Percentiles rank a stretch among this genome's conserved stretches.
Conservation (phyloP, 2,797 vertebrate genomes). For the Peromyscus aztecus region DNA sequence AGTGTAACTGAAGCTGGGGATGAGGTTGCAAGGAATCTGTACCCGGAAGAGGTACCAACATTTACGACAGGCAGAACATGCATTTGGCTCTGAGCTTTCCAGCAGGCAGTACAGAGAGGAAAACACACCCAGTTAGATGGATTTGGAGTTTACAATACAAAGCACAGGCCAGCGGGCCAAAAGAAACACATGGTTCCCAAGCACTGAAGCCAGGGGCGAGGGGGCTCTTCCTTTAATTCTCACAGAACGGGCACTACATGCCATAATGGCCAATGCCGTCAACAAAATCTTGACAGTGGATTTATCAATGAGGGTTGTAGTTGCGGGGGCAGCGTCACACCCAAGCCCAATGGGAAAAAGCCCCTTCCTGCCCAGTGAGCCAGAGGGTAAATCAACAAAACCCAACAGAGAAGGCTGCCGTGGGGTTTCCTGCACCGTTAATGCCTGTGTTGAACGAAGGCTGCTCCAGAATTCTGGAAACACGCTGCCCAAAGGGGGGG, state of each 20-base stretch:
- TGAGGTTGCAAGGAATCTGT: background rate
- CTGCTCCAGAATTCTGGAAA: background rate
- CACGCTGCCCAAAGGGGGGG: background rate
- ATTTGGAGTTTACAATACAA: background rate
- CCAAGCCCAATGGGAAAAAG: background rate
- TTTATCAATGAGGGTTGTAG: background rate
- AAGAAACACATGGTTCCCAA: background rate
- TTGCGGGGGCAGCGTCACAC: background rate
- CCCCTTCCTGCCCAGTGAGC: background rate
- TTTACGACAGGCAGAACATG: background rate
- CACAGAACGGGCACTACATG: background rate
- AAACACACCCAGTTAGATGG: background rate
- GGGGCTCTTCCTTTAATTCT: background rate
- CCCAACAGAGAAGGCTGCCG: background rate
- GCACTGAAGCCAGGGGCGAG: background rate
- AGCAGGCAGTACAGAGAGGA: conserved; percentile 3
- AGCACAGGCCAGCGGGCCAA: background rate
- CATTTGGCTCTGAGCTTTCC: background rate
- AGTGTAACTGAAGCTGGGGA: background rate
- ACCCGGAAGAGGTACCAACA: background rate
- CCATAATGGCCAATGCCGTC: background rate
- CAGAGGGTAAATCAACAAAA: background rate
- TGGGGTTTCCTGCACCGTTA: background rate
- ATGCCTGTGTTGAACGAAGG: background rate
- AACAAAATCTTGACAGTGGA: background rate